Base-by-base conservation (phyloP, 2,888 invertebrate genomes). In the Ferdinandea cuprea region DNA sequence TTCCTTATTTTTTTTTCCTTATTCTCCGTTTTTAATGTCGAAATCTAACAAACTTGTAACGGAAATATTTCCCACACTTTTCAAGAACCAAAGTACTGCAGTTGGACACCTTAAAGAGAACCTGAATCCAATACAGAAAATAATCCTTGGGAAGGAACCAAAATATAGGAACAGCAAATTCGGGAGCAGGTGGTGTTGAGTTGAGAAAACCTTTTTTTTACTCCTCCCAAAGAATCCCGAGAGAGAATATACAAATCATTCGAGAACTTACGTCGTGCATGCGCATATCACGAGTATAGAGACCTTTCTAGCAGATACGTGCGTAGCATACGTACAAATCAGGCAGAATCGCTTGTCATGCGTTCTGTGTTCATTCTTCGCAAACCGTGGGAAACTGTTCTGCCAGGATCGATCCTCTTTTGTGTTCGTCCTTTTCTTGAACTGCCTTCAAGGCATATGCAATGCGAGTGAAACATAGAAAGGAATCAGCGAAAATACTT, bases 11-110 rank as follows among this genome's bases (percentile, higher is more conserved):
- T 13, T 15, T 48, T n/a, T 59, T 61, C 42, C 30, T 46, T 52
- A 0, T 46, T 4, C 32, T 48, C 17, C 58, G 35, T 17, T 15
- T n/a, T 15, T 9, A 61, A 61, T 46, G 71, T 71, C 50, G 54
- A 15, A 65, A 40, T 68, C 37, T 77, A 78, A 78, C 78, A 73
- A 72, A 83, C 72, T 73, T 78, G 83, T 83, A 83, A 83, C 83
- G 83, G 83, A 83, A 83, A 78, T 21, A 73, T 66, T 83, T 83
- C 83, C 78, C 83, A 83, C 83, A 78, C 78, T 83, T 83, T 77
- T 73, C 44, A 63, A 78, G 42, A 1, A 56, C 37, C 66, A 48
- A 25, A 56, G 66, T 59, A 58, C 52, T 71, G 69, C 65, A 68
- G 46, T 56, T 63, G 79, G 79, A 48, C 76, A 71, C 76, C 59